These are phyloP conservation scores for Aix galericulata DNA, from an alignment of 2,113 vertebrate genomes.

Conservation along the genomic window DNA sequence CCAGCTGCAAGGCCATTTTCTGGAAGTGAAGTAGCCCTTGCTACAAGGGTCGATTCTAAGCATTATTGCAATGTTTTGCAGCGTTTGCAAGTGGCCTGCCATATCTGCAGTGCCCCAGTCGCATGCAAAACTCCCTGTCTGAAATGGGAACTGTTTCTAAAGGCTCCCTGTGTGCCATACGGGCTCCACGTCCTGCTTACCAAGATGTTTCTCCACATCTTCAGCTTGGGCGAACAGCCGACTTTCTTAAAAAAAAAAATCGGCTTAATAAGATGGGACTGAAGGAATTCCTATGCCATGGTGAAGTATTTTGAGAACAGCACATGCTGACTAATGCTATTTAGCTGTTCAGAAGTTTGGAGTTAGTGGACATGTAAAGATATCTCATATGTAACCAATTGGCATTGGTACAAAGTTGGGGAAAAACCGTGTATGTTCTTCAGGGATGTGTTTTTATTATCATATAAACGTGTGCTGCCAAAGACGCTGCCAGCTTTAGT, in stretches of 20 bases:
- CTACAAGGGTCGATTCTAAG: background rate
- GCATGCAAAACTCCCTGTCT: background rate
- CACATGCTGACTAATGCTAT: background rate
- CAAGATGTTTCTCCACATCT: background rate
- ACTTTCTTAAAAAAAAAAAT: background rate
- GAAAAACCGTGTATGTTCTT: background rate
- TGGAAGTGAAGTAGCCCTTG: background rate
- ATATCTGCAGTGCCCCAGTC: background rate
- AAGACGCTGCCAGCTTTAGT: background rate
- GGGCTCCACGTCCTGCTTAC: background rate
- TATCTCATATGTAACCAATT: background rate
- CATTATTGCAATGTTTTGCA: background rate
- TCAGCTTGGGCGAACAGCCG: background rate
- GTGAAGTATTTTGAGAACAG: background rate
- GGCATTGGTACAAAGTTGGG: background rate
- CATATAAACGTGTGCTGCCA: background rate
- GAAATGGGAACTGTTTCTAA: background rate
- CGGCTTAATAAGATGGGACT: background rate
- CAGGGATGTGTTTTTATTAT: background rate
- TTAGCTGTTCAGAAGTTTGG: background rate
- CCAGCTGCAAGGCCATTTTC: background rate
- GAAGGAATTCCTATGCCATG: background rate
- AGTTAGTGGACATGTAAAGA: background rate
- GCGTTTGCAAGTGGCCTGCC: background rate
- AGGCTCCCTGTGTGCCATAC: background rate